These are phyloP conservation scores for Ictalurus furcatus DNA, from an alignment of 2,113 vertebrate genomes.

Conservation along the genomic window DNA sequence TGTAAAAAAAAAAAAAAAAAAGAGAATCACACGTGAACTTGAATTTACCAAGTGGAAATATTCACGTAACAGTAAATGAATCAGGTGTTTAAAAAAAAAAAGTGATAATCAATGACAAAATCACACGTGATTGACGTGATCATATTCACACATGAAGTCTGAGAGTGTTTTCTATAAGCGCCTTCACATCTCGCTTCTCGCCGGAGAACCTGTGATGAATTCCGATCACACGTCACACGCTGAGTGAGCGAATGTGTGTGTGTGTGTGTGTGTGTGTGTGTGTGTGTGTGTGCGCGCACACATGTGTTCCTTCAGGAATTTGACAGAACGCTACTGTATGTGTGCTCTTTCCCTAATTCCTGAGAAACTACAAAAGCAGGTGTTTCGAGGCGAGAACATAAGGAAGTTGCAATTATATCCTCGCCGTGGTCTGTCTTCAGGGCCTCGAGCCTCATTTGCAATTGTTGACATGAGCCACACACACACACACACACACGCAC, in stretches of 20 bases:
- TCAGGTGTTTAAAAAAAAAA: background rate
- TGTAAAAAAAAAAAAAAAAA: background rate
- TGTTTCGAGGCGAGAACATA: conserved; percentile 48
- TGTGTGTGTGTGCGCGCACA: background rate
- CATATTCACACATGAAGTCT: background rate
- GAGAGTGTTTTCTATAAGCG: background rate
- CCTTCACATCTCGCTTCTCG: background rate
- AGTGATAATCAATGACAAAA: background rate
- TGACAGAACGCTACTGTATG: background rate
- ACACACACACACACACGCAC: conserved; percentile 13
- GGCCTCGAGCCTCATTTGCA: conserved; percentile 62
- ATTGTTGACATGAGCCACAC: conserved; percentile 59
- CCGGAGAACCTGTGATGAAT: background rate
- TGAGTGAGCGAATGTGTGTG: background rate
- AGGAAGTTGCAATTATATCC: conserved; percentile 32
- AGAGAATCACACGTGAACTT: too few relatives aligned
- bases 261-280: conserved; percentile 5
- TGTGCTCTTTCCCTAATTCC: background rate
- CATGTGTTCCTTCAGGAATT: background rate
- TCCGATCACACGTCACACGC: background rate
- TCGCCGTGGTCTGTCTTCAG: background rate
- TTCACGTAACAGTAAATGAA: too few relatives aligned
- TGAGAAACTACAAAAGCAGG: conserved; percentile 6
- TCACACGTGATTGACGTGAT: background rate
- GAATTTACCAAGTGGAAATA: too few relatives aligned